phyloP scores from a whole-genome alignment of 2,888 invertebrate species.

The Luperina nickerlii region DNA sequence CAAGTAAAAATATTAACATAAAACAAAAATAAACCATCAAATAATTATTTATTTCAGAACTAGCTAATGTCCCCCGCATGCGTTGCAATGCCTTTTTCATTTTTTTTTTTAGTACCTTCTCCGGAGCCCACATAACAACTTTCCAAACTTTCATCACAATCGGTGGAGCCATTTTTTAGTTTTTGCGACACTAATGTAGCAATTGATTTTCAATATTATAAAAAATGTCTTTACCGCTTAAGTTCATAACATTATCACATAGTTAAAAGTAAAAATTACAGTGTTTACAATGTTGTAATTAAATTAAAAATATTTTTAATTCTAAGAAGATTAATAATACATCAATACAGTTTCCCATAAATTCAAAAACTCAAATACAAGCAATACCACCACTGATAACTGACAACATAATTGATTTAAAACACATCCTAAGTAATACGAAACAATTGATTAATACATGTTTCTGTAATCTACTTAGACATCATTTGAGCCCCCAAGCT shows the following conservation, averaged over 20 bases:
- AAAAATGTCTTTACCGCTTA: background rate
- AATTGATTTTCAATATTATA: background rate
- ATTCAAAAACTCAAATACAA: background rate
- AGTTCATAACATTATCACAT: constrained; percentile 8
- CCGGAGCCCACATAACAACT: too few relatives aligned
- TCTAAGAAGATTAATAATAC: background rate
- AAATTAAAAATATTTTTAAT: background rate
- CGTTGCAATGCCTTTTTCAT: background rate
- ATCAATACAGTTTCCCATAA: background rate
- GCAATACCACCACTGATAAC: background rate
- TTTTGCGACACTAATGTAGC: too few relatives aligned
- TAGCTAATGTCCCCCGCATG: background rate
- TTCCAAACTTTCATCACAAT: too few relatives aligned
- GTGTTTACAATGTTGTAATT: background rate
- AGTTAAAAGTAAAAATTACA: background rate
- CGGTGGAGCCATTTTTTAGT: too few relatives aligned
- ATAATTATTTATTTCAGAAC: background rate
- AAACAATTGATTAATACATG: constrained; percentile 53
- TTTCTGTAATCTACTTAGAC: constrained; percentile 50
- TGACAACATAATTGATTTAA: constrained; percentile 28
- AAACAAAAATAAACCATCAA: background rate
- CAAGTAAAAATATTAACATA: background rate
- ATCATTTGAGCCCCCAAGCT: constrained; percentile 54
- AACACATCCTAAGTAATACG: constrained; percentile 17
- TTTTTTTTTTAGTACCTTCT: background rate